Conservation (phyloP, 1,140 invertebrate species). For the Lethrus apterus region DNA sequence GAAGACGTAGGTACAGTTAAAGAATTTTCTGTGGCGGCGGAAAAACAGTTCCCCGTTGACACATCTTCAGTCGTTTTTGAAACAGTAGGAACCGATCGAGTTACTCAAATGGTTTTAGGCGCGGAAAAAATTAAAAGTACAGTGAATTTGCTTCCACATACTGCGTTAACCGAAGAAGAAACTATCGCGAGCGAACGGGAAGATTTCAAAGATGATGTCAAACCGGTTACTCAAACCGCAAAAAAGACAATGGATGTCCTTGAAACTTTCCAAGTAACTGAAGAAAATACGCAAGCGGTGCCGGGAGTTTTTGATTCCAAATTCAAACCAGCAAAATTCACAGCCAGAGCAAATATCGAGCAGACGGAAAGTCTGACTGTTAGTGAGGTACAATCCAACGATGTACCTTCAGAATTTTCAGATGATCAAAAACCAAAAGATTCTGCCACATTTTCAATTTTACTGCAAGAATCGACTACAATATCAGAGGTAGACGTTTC, state of each 20-base stretch:
- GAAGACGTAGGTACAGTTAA: slow-evolving; percentile 33
- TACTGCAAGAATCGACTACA: slow-evolving; percentile 55
- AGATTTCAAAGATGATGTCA: slow-evolving; percentile 38
- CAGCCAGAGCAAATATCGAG: slow-evolving; percentile 46
- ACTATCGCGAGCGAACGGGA: slow-evolving; percentile 50
- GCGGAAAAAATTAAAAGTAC: slow-evolving; percentile 44
- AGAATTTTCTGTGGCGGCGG: slow-evolving; percentile 19
- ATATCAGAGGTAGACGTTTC: slow-evolving; percentile 52
- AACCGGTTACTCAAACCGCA: slow-evolving; percentile 41
- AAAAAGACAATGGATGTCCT: slow-evolving; percentile 47
- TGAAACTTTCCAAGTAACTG: slow-evolving; percentile 52
- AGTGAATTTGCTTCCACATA: slow-evolving; percentile 47
- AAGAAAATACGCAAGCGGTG: slow-evolving; percentile 48
- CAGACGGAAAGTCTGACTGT: slow-evolving; percentile 53
- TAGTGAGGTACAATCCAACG: slow-evolving; percentile 46
- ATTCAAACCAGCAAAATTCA: slow-evolving; percentile 45
- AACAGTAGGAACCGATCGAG: slow-evolving; percentile 16
- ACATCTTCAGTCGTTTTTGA: slow-evolving; percentile 45
- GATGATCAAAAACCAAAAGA: slow-evolving; percentile 16
- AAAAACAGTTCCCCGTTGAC: slow-evolving; percentile 30
- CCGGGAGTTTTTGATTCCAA: slow-evolving; percentile 45
- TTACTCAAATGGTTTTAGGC: slow-evolving; percentile 17
- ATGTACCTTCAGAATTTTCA: slow-evolving; percentile 22
- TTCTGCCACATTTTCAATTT: slow-evolving; percentile 47
- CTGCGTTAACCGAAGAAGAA: slow-evolving; percentile 47